phyloP scores from a whole-genome alignment of 2,797 vertebrate genomes.

The Distichodus sexfasciatus region DNA sequence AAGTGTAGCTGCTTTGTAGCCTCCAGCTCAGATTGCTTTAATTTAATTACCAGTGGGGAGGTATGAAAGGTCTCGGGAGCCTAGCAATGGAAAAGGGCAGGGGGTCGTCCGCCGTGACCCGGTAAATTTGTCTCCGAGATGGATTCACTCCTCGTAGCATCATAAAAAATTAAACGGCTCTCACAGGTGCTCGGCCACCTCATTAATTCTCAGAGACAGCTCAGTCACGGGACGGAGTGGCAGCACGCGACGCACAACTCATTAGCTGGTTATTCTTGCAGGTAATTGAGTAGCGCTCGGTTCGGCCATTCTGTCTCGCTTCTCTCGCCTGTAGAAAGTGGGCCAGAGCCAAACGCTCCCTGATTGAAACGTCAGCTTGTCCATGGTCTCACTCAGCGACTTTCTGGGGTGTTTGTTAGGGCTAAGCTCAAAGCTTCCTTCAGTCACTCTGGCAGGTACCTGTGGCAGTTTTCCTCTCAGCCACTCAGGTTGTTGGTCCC shows the following conservation, averaged over 20 bases:
- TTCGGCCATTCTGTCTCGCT: constrained; percentile 1
- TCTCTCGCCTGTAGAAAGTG: constrained; percentile 1
- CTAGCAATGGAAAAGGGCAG: constrained; percentile 31
- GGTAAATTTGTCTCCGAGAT: constrained; percentile 35
- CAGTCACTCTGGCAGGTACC: not conserved
- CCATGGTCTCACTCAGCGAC: not conserved
- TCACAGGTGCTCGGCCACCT: constrained; percentile 30
- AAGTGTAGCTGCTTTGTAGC: not conserved
- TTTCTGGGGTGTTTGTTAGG: not conserved
- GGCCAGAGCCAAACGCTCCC: not conserved
- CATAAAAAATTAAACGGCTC: constrained; percentile 46
- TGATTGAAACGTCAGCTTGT: constrained; percentile 13
- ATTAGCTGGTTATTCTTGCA: constrained; percentile 44
- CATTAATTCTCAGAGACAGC: constrained; percentile 39
- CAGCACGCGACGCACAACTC: constrained; percentile 31
- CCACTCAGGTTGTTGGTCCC: not conserved
- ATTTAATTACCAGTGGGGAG: constrained; percentile 19
- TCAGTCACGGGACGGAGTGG: constrained; percentile 14
- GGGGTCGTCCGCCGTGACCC: constrained; percentile 17
- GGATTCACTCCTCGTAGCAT: constrained; percentile 25
- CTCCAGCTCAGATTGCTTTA: constrained; percentile 4
- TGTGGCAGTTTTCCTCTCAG: not conserved
- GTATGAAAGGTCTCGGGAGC: constrained; percentile 21
- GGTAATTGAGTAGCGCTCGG: constrained; percentile 36
- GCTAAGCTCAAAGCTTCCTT: not conserved